phyloP scores from a whole-genome alignment of 2,113 vertebrate species.

The Notothenia rossii region DNA sequence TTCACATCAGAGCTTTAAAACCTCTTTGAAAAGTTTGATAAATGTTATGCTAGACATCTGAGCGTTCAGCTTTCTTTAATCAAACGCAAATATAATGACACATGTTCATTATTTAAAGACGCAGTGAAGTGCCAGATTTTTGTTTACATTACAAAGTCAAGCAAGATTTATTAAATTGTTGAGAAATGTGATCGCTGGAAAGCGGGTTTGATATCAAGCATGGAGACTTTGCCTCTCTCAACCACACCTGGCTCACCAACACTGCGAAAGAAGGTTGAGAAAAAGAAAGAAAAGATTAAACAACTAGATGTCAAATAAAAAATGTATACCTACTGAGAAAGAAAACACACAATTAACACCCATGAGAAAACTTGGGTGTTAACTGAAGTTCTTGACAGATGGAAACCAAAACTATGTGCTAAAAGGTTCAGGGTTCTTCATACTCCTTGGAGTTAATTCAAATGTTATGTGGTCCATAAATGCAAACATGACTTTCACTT shows the following conservation, averaged over 20 bases:
- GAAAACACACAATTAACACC: not conserved
- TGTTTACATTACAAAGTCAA: not conserved
- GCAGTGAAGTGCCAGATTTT: not conserved
- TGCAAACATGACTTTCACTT: not conserved
- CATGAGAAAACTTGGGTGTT: not conserved
- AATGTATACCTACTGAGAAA: not conserved
- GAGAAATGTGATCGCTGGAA: not conserved
- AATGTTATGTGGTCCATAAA: not conserved
- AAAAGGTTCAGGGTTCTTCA: not conserved
- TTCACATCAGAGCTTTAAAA: conserved; percentile 48
- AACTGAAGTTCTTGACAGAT: not conserved
- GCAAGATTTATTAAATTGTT: conserved; percentile 12
- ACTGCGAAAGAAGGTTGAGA: no score
- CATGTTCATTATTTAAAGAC: not conserved
- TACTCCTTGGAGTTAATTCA: not conserved
- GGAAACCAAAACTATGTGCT: not conserved
- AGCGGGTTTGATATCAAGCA: not conserved
- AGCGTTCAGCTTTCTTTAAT: conserved; percentile 38
- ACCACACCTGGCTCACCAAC: not conserved
- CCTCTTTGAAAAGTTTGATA: conserved; percentile 54
- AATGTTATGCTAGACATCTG: conserved; percentile 35
- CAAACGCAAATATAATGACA: conserved; percentile 23
- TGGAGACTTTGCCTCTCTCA: not conserved
- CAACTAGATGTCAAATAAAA: no score
- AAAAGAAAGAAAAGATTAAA: no score